Evolutionary conservation across 1,140 invertebrate species (phyloP).

Genomic region (Anoplolepis gracilipes): DNA sequence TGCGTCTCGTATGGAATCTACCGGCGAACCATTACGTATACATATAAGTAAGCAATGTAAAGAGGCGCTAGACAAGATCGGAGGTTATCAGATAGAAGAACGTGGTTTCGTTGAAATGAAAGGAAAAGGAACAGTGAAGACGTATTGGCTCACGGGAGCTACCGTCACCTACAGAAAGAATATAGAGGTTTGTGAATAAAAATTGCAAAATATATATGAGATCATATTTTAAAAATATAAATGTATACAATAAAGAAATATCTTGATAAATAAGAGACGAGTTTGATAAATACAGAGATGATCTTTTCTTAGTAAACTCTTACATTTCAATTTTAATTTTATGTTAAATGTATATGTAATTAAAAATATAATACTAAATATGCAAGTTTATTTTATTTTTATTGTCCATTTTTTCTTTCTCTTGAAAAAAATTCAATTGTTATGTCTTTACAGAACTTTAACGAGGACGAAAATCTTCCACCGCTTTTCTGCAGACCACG

Average conservation of each 20-base stretch:
- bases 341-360: background rate
- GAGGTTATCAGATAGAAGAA: conserved; percentile 94
- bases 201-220: background rate
- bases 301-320: background rate
- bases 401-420: background rate
- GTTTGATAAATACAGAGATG: background rate
- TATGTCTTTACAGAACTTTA: conserved; percentile 86
- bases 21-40: conserved; percentile 95
- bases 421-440: background rate
- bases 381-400: background rate
- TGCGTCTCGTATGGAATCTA: conserved; percentile 97
- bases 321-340: background rate
- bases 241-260: background rate
- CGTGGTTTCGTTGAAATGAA: conserved; percentile 95
- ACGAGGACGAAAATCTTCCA: conserved; percentile 91
- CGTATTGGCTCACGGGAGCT: conserved; percentile 96
- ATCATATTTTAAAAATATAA: background rate
- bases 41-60: conserved; percentile 96
- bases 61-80: conserved; percentile 93
- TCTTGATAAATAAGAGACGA: background rate
- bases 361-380: background rate
- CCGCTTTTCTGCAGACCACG: conserved; percentile 92
- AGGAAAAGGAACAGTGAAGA: conserved; percentile 94
- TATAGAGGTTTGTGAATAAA: conserved; percentile 84
- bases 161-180: conserved; percentile 79